Base-by-base conservation (phyloP, 2,888 invertebrate genomes). In the Linyphia triangularis region DNA sequence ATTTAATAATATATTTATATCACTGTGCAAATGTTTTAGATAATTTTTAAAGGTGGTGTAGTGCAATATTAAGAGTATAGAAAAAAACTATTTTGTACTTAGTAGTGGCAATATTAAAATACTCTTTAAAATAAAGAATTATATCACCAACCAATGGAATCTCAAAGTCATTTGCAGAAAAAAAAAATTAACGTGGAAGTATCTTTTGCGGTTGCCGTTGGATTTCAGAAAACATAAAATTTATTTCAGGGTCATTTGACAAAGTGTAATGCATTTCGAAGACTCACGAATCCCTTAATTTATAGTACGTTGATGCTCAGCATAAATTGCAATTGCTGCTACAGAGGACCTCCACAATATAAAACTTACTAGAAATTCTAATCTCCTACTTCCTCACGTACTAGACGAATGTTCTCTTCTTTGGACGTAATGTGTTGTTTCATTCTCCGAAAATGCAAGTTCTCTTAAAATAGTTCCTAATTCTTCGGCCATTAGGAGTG, bases 401-500 rank as follows among this genome's bases (percentile, higher is more conserved):
- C 81, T 24, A 59, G 57, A 81, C 57, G 57, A 81, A 81, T 59
- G 51, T 59, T 22, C 30, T 43, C 22, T 26, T 30, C 37, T 26
- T 59, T 10, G 69, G 57, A 81, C 33, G 24, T 81, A 37, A 81
- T 26, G 69, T 70, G 57, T 57, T 65, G 67, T 30, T 51, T 43
- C 51, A n/a, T 65, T 79, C 33, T n/a, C 9, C 16, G 65, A 28
- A 67, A 19, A 67, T 30, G 57, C 28, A 40, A 70, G 73, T 28
- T 30, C 30, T 24, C 70, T 72, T 40, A 72, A 82, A 78, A 67
- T 82, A 59, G 57, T 72, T 30, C 61, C 82, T 82, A 82, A 82
- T 82, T 82, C 82, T 43, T 40, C 37, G 30, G 13, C n/a, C 82
- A 30, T 82, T 82, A 72, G 72, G 72, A 37, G 10, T 61, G 72